These are phyloP conservation scores for Gymnoscelis rufifasciata DNA, from an alignment of 2,888 invertebrate species.

Conservation along the genomic window DNA sequence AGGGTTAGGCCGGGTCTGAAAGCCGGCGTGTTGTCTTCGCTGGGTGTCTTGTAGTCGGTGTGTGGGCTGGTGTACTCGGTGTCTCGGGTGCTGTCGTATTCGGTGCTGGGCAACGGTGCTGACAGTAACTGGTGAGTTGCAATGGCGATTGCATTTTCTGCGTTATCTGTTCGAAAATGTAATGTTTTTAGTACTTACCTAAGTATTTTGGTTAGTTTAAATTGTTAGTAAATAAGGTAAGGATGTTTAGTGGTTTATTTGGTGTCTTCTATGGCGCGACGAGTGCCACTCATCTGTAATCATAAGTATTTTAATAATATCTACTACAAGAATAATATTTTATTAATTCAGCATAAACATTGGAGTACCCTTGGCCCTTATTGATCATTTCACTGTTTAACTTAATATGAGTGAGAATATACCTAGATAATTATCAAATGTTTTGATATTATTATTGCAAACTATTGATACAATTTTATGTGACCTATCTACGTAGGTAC, in stretches of 20 bases:
- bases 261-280: constrained; percentile 12
- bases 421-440: no score
- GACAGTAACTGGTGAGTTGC: constrained; percentile 70
- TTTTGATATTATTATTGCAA: no score
- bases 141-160: constrained; percentile 69
- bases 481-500: no score
- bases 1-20: constrained; percentile 36
- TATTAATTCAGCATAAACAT: no score
- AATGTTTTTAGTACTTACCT: neutral
- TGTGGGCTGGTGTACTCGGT: constrained; percentile 58
- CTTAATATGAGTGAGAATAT: no score
- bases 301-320: neutral
- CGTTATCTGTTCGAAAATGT: constrained; percentile 50
- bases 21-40: constrained; percentile 56
- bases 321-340: no score
- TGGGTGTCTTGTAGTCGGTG: constrained; percentile 47
- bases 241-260: neutral
- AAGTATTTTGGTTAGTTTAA: no score
- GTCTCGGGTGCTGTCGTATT: constrained; percentile 51
- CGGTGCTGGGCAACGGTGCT: constrained; percentile 63
- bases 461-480: no score
- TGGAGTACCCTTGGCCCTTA: no score
- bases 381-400: no score
- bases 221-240: no score
- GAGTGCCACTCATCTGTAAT: constrained; percentile 14